Conservation (phyloP, 2,797 vertebrate species). For the Parambassis ranga region DNA sequence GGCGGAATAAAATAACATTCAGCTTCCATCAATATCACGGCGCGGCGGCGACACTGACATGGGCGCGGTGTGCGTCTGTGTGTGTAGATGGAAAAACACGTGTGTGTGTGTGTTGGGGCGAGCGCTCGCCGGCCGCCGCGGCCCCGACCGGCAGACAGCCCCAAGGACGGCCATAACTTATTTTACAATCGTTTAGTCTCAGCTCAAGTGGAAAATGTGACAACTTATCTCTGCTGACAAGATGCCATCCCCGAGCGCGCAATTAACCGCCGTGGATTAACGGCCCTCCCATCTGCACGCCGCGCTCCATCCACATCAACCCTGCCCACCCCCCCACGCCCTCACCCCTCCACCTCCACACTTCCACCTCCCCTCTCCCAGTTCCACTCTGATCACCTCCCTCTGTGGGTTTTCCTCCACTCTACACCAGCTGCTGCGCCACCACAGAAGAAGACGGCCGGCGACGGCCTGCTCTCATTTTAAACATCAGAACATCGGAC, state of each 20-base stretch:
- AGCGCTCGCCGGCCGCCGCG: constrained; percentile 76
- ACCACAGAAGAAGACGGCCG: background rate
- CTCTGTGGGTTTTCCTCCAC: background rate
- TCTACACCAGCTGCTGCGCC: background rate
- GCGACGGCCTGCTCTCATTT: too few species aligned
- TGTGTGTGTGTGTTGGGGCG: constrained; percentile 59
- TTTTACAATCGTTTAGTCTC: constrained; percentile 99
- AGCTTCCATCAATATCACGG: constrained; percentile 93
- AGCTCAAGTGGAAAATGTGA: constrained; percentile 99
- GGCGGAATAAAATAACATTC: constrained; percentile 98
- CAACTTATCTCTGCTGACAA: constrained; percentile 98
- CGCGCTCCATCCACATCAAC: constrained; percentile 32
- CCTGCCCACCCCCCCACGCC: background rate
- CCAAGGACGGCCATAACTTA: constrained; percentile 99
- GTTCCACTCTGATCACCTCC: background rate
- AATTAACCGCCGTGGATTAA: constrained; percentile 92
- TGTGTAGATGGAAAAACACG: constrained; percentile 3
- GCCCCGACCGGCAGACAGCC: constrained; percentile 83
- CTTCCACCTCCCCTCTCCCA: background rate
- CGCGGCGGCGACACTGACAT: constrained; percentile 81
- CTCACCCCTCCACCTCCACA: background rate
- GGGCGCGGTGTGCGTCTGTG: constrained; percentile 31
- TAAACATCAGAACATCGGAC: too few species aligned
- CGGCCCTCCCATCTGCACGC: constrained; percentile 87
- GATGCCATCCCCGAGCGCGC: constrained; percentile 89